phyloP scores from a whole-genome alignment of 2,113 vertebrate genomes.

The Eclectus roratus region DNA sequence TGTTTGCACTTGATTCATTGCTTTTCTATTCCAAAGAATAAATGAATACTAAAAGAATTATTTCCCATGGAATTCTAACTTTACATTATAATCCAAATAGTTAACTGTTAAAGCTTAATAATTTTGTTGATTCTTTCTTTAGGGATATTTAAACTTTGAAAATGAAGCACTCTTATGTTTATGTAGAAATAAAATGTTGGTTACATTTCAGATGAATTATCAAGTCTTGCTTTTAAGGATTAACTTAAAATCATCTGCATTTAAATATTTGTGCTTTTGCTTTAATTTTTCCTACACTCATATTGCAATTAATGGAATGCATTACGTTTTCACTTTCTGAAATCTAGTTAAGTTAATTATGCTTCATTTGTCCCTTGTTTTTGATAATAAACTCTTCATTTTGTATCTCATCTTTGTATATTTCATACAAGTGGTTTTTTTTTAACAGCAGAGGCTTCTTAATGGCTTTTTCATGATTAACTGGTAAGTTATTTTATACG shows the following conservation, averaged over 20 bases:
- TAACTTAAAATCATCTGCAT: not conserved
- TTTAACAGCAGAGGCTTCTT: not conserved
- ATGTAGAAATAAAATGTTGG: not conserved
- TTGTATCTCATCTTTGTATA: not conserved
- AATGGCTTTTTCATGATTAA: not conserved
- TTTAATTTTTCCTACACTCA: not conserved
- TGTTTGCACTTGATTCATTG: slow-evolving; percentile 1
- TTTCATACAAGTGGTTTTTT: not conserved
- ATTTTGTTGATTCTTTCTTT: not conserved
- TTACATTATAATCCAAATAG: not conserved
- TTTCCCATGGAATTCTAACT: not conserved
- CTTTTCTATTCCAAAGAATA: not conserved
- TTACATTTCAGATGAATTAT: not conserved
- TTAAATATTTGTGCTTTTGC: not conserved
- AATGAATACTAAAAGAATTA: not conserved
- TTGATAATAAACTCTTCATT: not conserved
- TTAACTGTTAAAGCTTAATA: not conserved
- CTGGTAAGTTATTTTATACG: not conserved
- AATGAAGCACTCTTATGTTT: not conserved
- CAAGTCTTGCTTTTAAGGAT: not conserved
- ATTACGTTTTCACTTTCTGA: not conserved
- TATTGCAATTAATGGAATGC: not conserved
- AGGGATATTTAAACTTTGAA: not conserved
- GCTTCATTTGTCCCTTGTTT: not conserved
- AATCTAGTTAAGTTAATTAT: not conserved